Evolutionary conservation across 2,797 vertebrate species (phyloP).

Genomic region (Xiphorhynchus erythropygius): DNA sequence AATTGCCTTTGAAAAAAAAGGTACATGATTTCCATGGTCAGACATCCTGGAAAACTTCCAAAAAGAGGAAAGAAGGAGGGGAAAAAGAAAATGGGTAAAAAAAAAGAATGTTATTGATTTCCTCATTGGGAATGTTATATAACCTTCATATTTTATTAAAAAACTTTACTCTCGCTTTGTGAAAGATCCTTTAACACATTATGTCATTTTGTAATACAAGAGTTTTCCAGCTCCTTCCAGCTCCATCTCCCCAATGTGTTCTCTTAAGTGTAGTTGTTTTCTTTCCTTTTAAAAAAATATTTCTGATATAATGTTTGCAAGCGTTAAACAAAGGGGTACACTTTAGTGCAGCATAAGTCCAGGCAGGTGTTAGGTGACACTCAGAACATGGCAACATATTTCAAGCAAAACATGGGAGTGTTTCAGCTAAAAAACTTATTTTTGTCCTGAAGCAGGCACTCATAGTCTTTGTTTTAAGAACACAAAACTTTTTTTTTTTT

Average conservation of each 20-base stretch:
- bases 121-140: slow-evolving; percentile 52
- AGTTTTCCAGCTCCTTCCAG: slow-evolving; percentile 37
- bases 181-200: background rate
- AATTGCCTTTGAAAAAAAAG: slow-evolving; percentile 47
- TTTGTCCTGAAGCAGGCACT: background rate
- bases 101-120: slow-evolving; percentile 9
- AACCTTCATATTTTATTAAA: slow-evolving; percentile 64
- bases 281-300: background rate
- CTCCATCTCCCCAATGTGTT: slow-evolving; percentile 18
- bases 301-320: slow-evolving; percentile 48
- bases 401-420: background rate
- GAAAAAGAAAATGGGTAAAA: rapidly evolving
- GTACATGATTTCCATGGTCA: slow-evolving; percentile 38
- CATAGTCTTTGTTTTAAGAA: slow-evolving; percentile 13
- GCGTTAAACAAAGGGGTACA: slow-evolving; percentile 28
- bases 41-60: background rate
- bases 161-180: slow-evolving; percentile 23
- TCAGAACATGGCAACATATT: background rate
- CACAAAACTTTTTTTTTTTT: background rate
- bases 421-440: background rate
- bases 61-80: background rate
- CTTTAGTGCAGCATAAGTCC: background rate
- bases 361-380: background rate
- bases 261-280: slow-evolving; percentile 35
- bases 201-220: slow-evolving; percentile 52